Conservation (phyloP, 2,113 vertebrate species). For the Rhea americana region DNA sequence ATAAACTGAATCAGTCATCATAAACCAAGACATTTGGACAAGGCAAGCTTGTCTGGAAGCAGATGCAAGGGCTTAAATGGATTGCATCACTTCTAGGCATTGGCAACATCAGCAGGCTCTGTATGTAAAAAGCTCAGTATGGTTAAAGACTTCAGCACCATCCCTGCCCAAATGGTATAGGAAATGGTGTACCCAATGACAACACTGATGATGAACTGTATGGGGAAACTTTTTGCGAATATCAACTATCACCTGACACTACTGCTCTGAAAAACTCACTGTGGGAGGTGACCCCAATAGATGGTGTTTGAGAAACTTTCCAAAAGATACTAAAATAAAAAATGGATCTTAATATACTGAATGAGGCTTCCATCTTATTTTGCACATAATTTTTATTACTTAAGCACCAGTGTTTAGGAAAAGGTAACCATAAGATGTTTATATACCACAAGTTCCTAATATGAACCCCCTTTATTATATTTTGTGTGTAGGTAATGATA, state of each 20-base stretch:
- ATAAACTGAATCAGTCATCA: background rate
- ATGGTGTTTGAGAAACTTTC: background rate
- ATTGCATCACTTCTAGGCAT: background rate
- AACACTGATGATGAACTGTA: background rate
- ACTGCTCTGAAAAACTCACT: background rate
- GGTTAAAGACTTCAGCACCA: background rate
- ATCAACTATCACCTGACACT: background rate
- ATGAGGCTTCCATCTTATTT: background rate
- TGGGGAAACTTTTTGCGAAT: background rate
- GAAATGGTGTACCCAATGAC: background rate
- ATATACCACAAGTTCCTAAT: background rate
- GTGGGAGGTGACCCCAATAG: background rate
- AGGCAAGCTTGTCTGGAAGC: background rate
- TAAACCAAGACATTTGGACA: background rate
- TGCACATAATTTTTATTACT: background rate
- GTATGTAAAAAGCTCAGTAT: background rate
- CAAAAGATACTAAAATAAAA: background rate
- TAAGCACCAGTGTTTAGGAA: background rate
- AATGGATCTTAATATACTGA: background rate
- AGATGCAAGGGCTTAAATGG: background rate
- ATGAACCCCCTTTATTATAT: background rate
- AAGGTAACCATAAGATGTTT: background rate
- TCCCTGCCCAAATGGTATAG: background rate
- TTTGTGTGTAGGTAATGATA: background rate
- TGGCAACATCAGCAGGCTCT: background rate